These are phyloP conservation scores for Nyctibius bracteatus DNA, from an alignment of 2,113 vertebrate species.

Conservation along the genomic window DNA sequence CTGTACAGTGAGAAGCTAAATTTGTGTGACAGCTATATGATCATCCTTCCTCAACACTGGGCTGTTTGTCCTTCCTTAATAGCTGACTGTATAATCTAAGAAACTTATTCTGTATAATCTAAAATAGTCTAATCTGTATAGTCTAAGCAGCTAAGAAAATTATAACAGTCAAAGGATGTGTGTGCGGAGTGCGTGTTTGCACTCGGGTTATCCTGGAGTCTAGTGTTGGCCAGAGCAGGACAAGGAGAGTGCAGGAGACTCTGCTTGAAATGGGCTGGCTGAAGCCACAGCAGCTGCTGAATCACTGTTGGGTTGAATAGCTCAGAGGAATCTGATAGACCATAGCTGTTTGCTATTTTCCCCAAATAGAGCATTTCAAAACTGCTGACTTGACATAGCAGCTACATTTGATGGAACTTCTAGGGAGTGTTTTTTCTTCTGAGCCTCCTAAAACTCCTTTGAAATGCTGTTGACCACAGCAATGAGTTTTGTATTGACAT, in stretches of 20 bases:
- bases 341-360: conserved; percentile 36
- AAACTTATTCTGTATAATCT: no score
- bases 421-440: conserved; percentile 12
- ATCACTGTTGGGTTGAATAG: neutral
- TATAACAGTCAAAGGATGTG: neutral
- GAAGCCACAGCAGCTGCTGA: neutral
- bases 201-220: neutral
- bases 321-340: neutral
- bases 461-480: conserved; percentile 20
- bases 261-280: neutral
- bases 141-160: neutral
- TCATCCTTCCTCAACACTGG: neutral
- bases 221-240: neutral
- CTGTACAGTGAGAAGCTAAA: neutral
- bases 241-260: neutral
- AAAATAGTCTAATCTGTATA: no score
- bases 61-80: neutral
- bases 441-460: neutral
- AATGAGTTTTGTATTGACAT: neutral
- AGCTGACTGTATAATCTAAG: neutral
- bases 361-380: conserved; percentile 37
- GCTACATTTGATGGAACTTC: neutral
- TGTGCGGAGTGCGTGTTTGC: neutral
- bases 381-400: conserved; percentile 44
- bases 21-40: neutral